Evolutionary conservation across 2,888 invertebrate genomes (phyloP), one percentile per base, ranked within the genome.

Genomic region (Rotaria magnacalcarata): DNA sequence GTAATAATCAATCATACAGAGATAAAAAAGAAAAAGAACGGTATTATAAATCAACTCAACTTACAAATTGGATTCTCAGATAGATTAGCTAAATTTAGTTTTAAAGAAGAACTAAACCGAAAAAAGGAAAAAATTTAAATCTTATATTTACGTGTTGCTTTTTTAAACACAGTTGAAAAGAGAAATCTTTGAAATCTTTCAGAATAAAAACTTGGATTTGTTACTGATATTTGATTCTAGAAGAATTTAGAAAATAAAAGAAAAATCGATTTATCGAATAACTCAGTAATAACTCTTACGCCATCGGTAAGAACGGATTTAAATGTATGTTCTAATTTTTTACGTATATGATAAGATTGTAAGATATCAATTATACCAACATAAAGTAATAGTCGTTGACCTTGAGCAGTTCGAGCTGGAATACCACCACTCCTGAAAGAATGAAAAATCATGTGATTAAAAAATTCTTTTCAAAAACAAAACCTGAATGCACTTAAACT

Each of bases 361-460:
- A 99, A 93, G 91, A 99, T 99, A 92, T 99, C 99, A 91, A 99
- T 99, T 90, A 99, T 94, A 90, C 99, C 99, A 88, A 98, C 93
- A 92, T 96, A 99, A 84, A 98, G 67, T 24, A 87, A 58, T 41
- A 87, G 47, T 19, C 85, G 85, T 56, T 87, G 84, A 50, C 87
- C 87, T 34, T 56, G 74, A 8, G 50, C 84, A 41, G 75, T 87
- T 85, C 75, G 67, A n/a, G 87, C 87, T 24, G 86, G 86, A 47
- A 80, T 47, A 80, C 80, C 80, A 47, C 80, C 80, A 47, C 47
- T 47, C 47, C 67, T 67, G 24, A 56, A 56, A 56, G 24, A 24
- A 3, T 16, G 4, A 21, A 21, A 56, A 56, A 56, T 56, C 2
- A 56, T 21, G 14, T 14, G 34, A 34, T 2, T 34, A 34, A 34